phyloP scores from a whole-genome alignment of 2,113 vertebrate genomes.

The Malaclemys terrapin region DNA sequence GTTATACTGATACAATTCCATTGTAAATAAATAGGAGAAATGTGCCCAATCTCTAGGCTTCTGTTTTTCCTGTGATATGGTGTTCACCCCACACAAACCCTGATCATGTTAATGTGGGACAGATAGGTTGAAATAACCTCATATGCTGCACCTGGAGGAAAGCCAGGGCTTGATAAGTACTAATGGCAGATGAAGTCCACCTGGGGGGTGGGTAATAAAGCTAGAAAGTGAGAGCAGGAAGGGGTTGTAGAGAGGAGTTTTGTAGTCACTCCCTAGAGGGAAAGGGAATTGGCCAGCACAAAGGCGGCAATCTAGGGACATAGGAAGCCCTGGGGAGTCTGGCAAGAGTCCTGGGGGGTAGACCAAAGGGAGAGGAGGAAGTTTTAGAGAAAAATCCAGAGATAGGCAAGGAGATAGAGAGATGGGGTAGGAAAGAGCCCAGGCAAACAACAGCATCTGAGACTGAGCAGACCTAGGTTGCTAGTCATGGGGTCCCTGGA shows the following conservation, averaged over 20 bases:
- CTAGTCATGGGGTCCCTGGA: background rate
- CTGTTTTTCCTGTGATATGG: background rate
- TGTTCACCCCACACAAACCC: too few species aligned
- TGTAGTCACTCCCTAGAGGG: background rate
- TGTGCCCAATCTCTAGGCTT: background rate
- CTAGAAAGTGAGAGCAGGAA: background rate
- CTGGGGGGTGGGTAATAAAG: background rate
- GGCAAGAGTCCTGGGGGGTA: too few species aligned
- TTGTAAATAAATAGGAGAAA: background rate
- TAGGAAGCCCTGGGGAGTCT: background rate
- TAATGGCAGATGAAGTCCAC: background rate
- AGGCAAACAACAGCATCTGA: background rate
- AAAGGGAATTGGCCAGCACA: background rate
- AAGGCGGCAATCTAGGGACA: background rate
- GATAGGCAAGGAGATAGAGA: background rate
- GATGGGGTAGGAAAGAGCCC: background rate
- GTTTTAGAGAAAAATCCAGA: background rate
- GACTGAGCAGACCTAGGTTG: background rate
- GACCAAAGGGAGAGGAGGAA: background rate
- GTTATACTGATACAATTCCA: background rate
- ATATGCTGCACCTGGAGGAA: background rate
- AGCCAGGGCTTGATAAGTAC: background rate
- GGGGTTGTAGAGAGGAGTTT: too few species aligned
- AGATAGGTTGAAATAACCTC: background rate
- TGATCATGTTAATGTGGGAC: background rate